Base-by-base conservation (phyloP, 2,797 vertebrate genomes). In the Chanos chanos region DNA sequence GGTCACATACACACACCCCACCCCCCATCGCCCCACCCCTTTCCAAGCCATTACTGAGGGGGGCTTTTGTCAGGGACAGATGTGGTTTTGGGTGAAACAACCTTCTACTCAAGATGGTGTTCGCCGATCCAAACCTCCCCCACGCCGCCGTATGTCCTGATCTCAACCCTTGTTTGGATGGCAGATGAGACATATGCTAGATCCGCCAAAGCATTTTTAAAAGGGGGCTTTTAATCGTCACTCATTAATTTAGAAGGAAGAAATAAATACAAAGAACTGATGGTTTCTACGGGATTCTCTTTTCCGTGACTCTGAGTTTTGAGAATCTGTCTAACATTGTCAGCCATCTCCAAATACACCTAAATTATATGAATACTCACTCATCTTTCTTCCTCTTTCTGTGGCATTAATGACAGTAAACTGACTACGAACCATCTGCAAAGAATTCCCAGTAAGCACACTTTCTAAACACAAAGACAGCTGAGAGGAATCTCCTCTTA, bases 61-160 rank as follows among this genome's bases (percentile, higher is more conserved):
- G 3, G 44, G 44, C 74, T 75, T 85, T 87, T 89, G 85, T 89
- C 67, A 64, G 52, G n/a, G 72, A 76, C 86, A 87, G 85, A 85
- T 89, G 85, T 87, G 80, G 15, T 44, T 41, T 27, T 39, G 52
- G 52, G 58, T 41, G 57, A 16, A 8, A 22, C 40, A 48, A 51
- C 55, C 59, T 59, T 21, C 16, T 47, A 28, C 41, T 43, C 36
- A 40, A 65, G 56, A 68, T 51, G 55, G 60, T 64, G 58, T 39
- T 37, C 31, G 19, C 49, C 41, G 41, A 31, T 39, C 64, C 10
- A 13, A 13, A 18, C 63, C 54, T 47, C 71, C 50, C 71, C 50
- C 64, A 44, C 50, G 13, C 8, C 5, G 37, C 53, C 59, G 31
- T 47, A 62, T 45, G 28, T 55, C n/a, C 50, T 22, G 19, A 16